These are phyloP conservation scores for Promerops cafer DNA, from an alignment of 2,113 vertebrate species.

Conservation along the genomic window DNA sequence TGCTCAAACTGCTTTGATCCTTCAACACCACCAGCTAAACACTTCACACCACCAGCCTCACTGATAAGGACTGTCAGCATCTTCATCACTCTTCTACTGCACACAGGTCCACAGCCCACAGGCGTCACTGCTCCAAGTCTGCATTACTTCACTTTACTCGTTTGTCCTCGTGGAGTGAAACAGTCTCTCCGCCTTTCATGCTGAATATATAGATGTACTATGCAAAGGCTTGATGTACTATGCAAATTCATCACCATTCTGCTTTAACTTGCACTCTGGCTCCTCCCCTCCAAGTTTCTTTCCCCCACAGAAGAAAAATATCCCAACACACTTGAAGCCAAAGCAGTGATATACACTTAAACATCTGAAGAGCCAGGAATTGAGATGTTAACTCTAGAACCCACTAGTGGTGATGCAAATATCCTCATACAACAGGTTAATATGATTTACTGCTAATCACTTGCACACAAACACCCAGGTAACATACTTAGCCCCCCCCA, in stretches of 20 bases:
- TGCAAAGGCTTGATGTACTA: not conserved
- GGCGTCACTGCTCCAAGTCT: not conserved
- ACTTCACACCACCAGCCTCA: not conserved
- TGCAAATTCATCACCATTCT: not conserved
- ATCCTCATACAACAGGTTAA: not conserved
- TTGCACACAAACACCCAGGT: not conserved
- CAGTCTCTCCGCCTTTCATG: not conserved
- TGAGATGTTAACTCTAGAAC: not conserved
- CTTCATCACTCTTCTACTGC: not conserved
- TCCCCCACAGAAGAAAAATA: not conserved
- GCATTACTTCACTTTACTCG: not conserved
- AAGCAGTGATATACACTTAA: not conserved
- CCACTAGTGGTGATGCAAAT: not conserved
- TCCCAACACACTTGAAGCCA: not conserved
- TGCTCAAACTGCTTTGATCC: not conserved
- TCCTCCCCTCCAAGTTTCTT: not conserved
- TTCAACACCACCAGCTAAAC: not conserved
- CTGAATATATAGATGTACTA: not conserved
- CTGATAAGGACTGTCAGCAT: not conserved
- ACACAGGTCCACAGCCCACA: not conserved
- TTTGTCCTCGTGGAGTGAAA: not conserved
- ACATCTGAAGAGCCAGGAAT: not conserved
- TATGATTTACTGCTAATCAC: not conserved
- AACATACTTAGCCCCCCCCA: accelerated
- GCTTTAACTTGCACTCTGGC: not conserved